These are phyloP conservation scores for Ochropacha duplaris DNA, from an alignment of 2,888 invertebrate genomes.

Conservation along the genomic window DNA sequence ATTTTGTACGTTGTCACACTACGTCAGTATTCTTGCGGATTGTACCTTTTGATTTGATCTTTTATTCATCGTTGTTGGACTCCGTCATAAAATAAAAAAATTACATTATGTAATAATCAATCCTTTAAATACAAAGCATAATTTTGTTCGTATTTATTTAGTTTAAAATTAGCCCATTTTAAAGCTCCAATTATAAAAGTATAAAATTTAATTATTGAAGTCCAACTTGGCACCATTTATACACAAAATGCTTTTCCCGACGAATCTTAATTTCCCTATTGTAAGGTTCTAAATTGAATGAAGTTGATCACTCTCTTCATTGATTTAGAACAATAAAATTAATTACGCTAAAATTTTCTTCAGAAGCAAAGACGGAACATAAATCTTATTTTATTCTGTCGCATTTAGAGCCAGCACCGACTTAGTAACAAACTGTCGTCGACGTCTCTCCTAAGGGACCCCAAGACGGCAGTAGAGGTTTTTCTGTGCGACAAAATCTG, in stretches of 20 bases:
- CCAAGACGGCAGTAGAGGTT: background rate
- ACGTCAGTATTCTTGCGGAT: background rate
- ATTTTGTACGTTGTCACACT: background rate
- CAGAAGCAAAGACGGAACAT: background rate
- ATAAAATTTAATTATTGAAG: background rate
- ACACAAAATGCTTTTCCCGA: background rate
- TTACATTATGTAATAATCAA: background rate
- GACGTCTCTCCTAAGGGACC: slow-evolving; percentile 4
- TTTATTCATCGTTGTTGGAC: background rate
- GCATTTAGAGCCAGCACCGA: background rate
- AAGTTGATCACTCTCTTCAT: background rate
- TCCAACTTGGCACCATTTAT: background rate
- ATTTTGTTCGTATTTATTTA: no score
- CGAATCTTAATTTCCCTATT: background rate
- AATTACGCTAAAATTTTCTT: background rate
- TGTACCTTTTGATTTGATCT: background rate
- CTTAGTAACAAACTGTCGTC: slow-evolving; percentile 6
- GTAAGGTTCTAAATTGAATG: background rate
- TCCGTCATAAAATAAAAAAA: background rate
- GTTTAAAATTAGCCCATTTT: no score
- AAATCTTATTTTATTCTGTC: slow-evolving; percentile 3
- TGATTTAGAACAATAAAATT: background rate
- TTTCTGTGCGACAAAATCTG: background rate
- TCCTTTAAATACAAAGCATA: no score
- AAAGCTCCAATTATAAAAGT: background rate